Percentiles rank a stretch among this genome's conserved stretches.
Evolutionary conservation across 2,888 invertebrate genomes (phyloP).

Genomic region (Cheilosia vulpina): DNA sequence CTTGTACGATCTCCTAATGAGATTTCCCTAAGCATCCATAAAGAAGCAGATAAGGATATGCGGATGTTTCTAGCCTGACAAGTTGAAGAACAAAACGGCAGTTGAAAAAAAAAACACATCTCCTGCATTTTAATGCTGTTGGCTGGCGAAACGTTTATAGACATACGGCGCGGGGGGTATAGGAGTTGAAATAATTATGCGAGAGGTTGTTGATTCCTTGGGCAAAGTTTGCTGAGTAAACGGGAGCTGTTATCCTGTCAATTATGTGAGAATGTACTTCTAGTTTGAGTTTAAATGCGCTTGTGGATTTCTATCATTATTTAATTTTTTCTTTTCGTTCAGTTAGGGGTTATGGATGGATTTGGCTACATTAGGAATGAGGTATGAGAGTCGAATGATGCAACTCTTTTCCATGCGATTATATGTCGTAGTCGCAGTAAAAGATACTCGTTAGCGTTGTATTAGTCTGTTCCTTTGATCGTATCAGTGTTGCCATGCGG

Average conservation of each 20-base stretch:
- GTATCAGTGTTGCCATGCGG: no score
- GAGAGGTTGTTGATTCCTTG: slow-evolving; percentile 73
- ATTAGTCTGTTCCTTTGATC: background rate
- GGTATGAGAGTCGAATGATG: slow-evolving; percentile 10
- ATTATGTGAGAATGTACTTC: slow-evolving; percentile 69
- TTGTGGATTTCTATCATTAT: background rate
- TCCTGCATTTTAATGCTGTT: slow-evolving; percentile 68
- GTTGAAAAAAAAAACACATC: slow-evolving; percentile 50
- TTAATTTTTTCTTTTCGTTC: slow-evolving; percentile 6
- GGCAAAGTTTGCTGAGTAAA: slow-evolving; percentile 68
- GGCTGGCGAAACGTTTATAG: slow-evolving; percentile 36
- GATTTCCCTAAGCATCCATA: slow-evolving; percentile 73
- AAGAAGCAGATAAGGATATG: slow-evolving; percentile 68
- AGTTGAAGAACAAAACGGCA: slow-evolving; percentile 48
- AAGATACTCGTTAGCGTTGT: background rate
- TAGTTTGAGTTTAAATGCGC: background rate
- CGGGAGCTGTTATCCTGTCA: slow-evolving; percentile 72
- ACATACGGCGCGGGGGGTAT: slow-evolving; percentile 4
- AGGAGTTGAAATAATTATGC: slow-evolving; percentile 65
- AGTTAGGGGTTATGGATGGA: slow-evolving; percentile 6
- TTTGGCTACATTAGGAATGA: slow-evolving; percentile 25
- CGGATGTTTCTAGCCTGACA: slow-evolving; percentile 65
- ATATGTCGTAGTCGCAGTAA: background rate
- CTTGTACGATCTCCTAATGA: slow-evolving; percentile 72
- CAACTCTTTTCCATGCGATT: slow-evolving; percentile 13